These are phyloP conservation scores for Chaetogeoica ovagalla DNA, from an alignment of 2,888 invertebrate species.

Conservation along the genomic window DNA sequence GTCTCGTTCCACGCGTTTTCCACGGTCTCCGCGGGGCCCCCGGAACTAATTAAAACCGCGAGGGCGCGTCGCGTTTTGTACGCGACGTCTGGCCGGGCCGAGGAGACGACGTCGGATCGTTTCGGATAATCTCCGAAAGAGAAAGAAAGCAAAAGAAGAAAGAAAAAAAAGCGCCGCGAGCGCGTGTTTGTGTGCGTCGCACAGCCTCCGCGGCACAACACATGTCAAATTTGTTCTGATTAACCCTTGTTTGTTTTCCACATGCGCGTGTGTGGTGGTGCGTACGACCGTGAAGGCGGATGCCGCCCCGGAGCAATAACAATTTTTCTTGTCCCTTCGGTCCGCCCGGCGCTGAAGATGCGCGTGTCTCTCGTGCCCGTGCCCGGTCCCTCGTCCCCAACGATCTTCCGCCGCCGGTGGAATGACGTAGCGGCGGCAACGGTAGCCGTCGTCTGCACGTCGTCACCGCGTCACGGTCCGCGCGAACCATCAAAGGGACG, in stretches of 20 bases:
- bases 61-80: no score
- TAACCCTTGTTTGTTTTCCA: constrained; percentile 48
- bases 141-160: no score
- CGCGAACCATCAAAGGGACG: constrained; percentile 41
- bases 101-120: constrained; percentile 18
- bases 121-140: constrained; percentile 3
- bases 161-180: neutral
- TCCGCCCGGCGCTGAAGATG: neutral
- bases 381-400: neutral
- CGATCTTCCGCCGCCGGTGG: no score
- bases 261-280: neutral
- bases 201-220: constrained; percentile 1
- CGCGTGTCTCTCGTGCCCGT: no score
- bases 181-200: neutral
- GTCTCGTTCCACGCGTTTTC: no score
- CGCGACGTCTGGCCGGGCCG: constrained; percentile 3
- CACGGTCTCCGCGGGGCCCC: no score
- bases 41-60: no score
- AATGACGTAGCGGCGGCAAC: no score
- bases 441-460: constrained; percentile 23
- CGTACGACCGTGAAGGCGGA: constrained; percentile 14
- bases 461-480: constrained; percentile 48
- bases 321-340: constrained; percentile 25
- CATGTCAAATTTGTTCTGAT: constrained; percentile 44
- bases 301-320: constrained; percentile 20